Base-by-base conservation (phyloP, 2,113 vertebrate genomes). In the Triplophysa siluroides region DNA sequence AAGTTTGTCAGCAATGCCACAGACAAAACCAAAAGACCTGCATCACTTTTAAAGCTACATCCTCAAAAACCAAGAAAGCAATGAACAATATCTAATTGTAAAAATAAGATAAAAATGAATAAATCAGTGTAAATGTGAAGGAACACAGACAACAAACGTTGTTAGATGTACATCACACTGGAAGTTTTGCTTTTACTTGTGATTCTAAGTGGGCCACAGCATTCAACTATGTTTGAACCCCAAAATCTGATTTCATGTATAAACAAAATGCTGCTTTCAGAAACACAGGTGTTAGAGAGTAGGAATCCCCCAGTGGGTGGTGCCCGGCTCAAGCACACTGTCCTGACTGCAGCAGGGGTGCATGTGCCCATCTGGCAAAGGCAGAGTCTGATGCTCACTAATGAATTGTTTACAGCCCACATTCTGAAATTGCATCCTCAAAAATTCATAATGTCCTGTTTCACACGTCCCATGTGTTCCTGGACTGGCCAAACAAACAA, bases 321-420 rank as follows among this genome's bases (percentile, higher is more conserved):
- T 78, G 60, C 45, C 45, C 38, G 23, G 58, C 71, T 68, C 45
- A 68, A 68, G 54, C 68, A n/a, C 45, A 65, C 72, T 14, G 52
- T 77, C 76, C 63, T 8, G 14, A 76, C 78, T 74, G 68, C 70
- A 74, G 78, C 70, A 45, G 19, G 75, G 81, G 58, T 68, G 58
- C 29, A 26, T 58, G 23, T 60, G 63, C 60, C 79, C 81, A 85
- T 85, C 67, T 85, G 81, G 70, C 66, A 62, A 6, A 26, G 11
- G 43, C 45, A 50, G 14, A 16, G 52, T 68, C n/a, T 47, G 26
- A 54, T 62, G 23, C 62, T n/a, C 33, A 58, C 60, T 83, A 85
- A 85, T 78, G 72, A 81, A 62, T 33, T 78, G 60, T 76, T 85
- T 78, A 61, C 33, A 63, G 38, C 33, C 73, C 56, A 41, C 12